A percentile compares a stretch with the other conserved stretches of the same genome.
phyloP scores from a whole-genome alignment of 2,797 vertebrate species.

The Rhinatrema bivittatum region DNA sequence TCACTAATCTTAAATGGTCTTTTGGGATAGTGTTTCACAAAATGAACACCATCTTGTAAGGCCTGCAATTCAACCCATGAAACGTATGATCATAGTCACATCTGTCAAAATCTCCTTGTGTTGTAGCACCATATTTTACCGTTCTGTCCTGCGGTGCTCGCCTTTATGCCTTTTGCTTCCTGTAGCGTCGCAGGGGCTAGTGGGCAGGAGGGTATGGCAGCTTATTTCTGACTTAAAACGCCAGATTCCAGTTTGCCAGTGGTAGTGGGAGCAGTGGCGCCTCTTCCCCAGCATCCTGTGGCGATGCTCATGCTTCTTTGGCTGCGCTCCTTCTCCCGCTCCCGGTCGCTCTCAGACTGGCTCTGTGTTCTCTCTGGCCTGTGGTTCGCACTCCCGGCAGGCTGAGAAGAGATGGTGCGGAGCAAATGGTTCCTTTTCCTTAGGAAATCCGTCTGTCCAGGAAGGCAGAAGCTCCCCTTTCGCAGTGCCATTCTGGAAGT shows the following conservation, averaged over 20 bases:
- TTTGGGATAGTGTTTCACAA: slow-evolving; percentile 10
- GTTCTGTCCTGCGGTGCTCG: slow-evolving; percentile 17
- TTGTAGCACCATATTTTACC: slow-evolving; percentile 66
- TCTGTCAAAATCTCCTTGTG: slow-evolving; percentile 27
- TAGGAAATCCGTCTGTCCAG: slow-evolving; percentile 80
- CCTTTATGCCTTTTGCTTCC: slow-evolving; percentile 9
- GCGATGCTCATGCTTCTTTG: slow-evolving; percentile 90
- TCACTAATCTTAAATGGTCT: slow-evolving; percentile 16
- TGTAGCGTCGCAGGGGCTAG: background rate
- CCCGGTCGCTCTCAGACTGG: slow-evolving; percentile 74
- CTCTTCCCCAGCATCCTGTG: slow-evolving; percentile 84
- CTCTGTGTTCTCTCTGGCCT: slow-evolving; percentile 74
- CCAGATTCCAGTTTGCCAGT: slow-evolving; percentile 69
- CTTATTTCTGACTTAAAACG: slow-evolving; percentile 70
- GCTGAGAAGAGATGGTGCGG: slow-evolving; percentile 84
- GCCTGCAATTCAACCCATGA: slow-evolving; percentile 23
- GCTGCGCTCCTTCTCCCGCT: slow-evolving; percentile 67
- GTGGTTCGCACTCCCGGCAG: slow-evolving; percentile 39
- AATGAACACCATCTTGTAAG: slow-evolving; percentile 31
- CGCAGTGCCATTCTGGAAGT: slow-evolving; percentile 83
- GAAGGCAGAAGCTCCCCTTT: slow-evolving; percentile 88
- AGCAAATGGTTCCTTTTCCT: slow-evolving; percentile 91
- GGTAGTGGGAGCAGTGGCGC: slow-evolving; percentile 58
- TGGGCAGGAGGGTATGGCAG: background rate
- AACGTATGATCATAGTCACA: slow-evolving; percentile 7